Percentiles rank a stretch among this genome's conserved stretches.
These are phyloP conservation scores for Mercenaria mercenaria DNA, from an alignment of 1,140 invertebrate species.

Conservation along the genomic window DNA sequence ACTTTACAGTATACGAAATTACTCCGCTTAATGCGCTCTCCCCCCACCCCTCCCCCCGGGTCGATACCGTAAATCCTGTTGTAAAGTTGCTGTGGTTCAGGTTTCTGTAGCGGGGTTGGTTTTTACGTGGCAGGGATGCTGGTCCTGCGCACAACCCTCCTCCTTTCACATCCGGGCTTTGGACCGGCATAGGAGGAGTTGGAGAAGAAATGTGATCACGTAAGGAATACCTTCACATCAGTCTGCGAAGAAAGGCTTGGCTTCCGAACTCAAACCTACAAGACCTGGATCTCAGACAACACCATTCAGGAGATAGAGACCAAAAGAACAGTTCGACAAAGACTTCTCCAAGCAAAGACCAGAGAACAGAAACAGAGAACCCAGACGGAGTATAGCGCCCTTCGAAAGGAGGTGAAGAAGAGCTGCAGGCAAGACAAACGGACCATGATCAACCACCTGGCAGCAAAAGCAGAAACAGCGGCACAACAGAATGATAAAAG, in stretches of 20 bases:
- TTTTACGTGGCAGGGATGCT: constrained; percentile 47
- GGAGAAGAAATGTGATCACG: no score
- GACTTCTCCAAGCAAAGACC: background rate
- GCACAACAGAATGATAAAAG: background rate
- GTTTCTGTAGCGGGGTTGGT: background rate
- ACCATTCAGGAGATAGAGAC: constrained; percentile 20
- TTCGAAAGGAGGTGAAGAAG: background rate
- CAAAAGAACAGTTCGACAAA: background rate
- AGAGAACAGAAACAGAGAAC: constrained; percentile 27
- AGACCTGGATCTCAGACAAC: constrained; percentile 17
- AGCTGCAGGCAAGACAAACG: constrained; percentile 19
- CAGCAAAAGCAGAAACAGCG: background rate
- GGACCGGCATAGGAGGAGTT: constrained; percentile 40
- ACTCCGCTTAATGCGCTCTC: background rate
- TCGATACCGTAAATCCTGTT: background rate
- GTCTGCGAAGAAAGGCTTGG: background rate
- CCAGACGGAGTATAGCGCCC: background rate
- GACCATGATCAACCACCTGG: background rate
- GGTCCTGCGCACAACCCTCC: constrained; percentile 54
- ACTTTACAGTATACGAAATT: no score
- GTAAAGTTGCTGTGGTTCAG: background rate
- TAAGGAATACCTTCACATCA: constrained; percentile 14
- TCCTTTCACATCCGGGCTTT: constrained; percentile 55
- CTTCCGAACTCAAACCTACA: background rate
- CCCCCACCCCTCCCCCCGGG: background rate